Evolutionary conservation across 2,888 invertebrate species (phyloP), one percentile per base, ranked within the genome.

Genomic region (Chloroclystis v-ata): DNA sequence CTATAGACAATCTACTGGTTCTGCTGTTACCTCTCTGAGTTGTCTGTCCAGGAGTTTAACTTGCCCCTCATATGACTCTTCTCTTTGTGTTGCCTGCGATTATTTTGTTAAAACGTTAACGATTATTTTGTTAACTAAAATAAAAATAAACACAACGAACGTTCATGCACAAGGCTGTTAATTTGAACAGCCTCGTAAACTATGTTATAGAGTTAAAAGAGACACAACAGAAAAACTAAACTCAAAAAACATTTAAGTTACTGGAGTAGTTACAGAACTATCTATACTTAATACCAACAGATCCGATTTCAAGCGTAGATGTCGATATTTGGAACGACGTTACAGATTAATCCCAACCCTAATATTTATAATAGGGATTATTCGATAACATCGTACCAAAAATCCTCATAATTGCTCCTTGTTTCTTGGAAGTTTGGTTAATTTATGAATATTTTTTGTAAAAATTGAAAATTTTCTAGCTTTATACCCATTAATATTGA

Each of bases 61-160:
- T 89, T 96, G 95, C 82, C 92, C 92, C 83, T 96, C 95, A 90
- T 94, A 96, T 67, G 94, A 93, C 89, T 97, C 97, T 90, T 98
- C 97, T 88, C 97, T 95, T 90, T 96, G 94, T 77, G 97, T 95
- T 73, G 97, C 97, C 97, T 97, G 90, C 77, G 81, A 81, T 81
- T 79, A 82, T 83, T 74, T 75, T 74, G 73, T 86, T 85, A 83
- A 82, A n/a, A n/a, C n/a, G n/a, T n/a, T n/a, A n/a, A n/a, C 77
- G 81, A 81, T 81, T 79, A 82, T 83, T 74, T 75, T 74, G 73
- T 86, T 85, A 83, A 82, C 79, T 75, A 78, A 78, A 73, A 78
- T 71, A 82, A 73, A 80, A 55, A 58, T 56, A 54, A 58, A 57
- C 54, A 57, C 57, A 57, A 80, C 75, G 79, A 54, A 69, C 75